Evolutionary conservation across 2,888 invertebrate species (phyloP), one percentile per base, ranked within the genome.

Genomic region (Drosophila austrosaltans): DNA sequence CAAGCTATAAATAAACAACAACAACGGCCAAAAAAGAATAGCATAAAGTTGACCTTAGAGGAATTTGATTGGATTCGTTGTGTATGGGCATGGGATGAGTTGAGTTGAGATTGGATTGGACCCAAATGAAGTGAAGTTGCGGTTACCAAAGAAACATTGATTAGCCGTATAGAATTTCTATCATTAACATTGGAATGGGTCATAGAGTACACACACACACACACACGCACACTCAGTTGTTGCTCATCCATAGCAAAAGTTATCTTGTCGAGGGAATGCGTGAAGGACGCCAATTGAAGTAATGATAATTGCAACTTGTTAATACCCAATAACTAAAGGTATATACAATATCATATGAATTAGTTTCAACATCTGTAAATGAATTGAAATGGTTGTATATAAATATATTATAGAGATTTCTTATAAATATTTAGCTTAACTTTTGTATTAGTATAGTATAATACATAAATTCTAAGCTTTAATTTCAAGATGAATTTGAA

Each of bases 111-210:
- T 44, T 63, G 61, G 58, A 73, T 62, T 16, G 63, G 61, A 64
- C 10, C 25, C 48, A 48, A 48, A 48, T 76, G 66, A 44, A 57
- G 25, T 61, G 61, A 53, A 62, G n/a, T 53, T 62, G 53, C 39
- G 53, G 36, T 53, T 62, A 25, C 54, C 59, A 62, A 59, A 39
- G 36, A 53, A 53, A 64, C 76, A 78, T 71, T 68, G 71, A 69
- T 79, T 72, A 66, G 73, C 70, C 75, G 74, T 73, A 82, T 82
- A 87, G 87, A 84, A 84, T 83, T 63, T 70, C 75, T 78, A 77
- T 76, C 83, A 74, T 86, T 86, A 83, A 72, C 87, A 86, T 79
- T 79, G 79, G 79, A 72, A 63, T 68, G 67, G 75, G 72, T 65
- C 60, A 63, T 16, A 48, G 22, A 48, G 22, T 25, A 44, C 8